Conservation (phyloP, 2,113 vertebrate species). For the Serinus canaria region DNA sequence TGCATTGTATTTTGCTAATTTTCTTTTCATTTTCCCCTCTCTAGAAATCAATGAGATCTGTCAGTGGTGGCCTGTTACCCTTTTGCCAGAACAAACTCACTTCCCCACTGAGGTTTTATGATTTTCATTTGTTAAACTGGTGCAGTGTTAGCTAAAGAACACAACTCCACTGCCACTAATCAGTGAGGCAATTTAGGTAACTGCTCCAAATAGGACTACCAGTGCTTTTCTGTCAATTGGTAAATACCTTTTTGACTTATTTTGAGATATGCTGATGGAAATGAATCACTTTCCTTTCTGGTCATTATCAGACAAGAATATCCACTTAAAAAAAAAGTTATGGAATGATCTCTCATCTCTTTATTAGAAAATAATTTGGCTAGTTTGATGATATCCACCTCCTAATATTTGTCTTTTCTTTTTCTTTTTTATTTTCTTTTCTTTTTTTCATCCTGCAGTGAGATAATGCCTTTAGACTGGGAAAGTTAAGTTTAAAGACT, state of each 20-base stretch:
- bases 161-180: neutral
- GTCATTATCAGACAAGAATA: neutral
- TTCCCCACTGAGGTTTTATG: neutral
- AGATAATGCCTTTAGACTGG: neutral
- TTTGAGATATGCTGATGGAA: neutral
- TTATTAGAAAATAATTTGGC: neutral
- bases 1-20: neutral
- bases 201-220: neutral
- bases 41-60: neutral
- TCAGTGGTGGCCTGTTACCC: neutral
- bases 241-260: neutral
- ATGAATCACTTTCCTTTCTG: neutral
- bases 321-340: neutral
- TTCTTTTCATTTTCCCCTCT: neutral
- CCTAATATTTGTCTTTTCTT: neutral
- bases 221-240: neutral
- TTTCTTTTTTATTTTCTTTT: accelerated
- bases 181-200: neutral
- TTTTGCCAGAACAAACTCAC: neutral
- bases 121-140: neutral
- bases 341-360: neutral
- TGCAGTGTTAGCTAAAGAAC: neutral
- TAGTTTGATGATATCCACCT: neutral
- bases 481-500: neutral
- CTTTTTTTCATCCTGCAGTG: too few species aligned